These are phyloP conservation scores for Pangasius djambal DNA, from an alignment of 2,797 vertebrate genomes.

Conservation along the genomic window DNA sequence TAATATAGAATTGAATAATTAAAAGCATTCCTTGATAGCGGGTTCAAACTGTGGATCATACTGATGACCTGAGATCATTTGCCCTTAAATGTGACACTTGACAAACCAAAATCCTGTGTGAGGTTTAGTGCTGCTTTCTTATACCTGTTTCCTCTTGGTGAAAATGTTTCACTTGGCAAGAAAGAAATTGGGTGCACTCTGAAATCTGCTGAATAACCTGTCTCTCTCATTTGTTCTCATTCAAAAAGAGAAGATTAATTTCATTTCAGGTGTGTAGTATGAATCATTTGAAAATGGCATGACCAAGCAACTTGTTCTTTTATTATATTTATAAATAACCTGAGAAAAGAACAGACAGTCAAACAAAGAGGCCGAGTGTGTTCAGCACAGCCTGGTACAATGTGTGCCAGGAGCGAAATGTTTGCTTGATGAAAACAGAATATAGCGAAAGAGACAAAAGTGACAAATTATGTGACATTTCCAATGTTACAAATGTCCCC, in stretches of 20 bases:
- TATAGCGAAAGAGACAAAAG: neutral
- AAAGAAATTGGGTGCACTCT: conserved; percentile 16
- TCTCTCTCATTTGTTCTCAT: conserved; percentile 7
- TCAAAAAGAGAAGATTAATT: conserved; percentile 29
- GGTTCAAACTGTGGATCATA: neutral
- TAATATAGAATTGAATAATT: neutral
- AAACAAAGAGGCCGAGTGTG: neutral
- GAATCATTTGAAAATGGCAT: conserved; percentile 4
- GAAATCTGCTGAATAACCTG: conserved; percentile 16
- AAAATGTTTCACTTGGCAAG: conserved; percentile 6
- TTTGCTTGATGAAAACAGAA: conserved; percentile 20
- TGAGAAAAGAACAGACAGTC: conserved; percentile 8
- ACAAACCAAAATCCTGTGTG: neutral
- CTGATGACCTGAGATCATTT: neutral
- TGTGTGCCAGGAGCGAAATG: neutral
- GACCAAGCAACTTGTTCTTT: neutral
- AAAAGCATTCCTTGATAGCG: neutral
- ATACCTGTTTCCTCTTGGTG: conserved; percentile 13
- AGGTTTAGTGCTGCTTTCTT: conserved; percentile 15
- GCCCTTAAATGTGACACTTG: neutral
- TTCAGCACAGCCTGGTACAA: neutral
- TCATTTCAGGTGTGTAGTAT: neutral
- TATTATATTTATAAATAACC: conserved; percentile 28
- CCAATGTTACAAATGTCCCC: neutral
- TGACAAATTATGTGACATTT: conserved; percentile 17